Evolutionary conservation across 2,888 invertebrate genomes (phyloP).

Genomic region (Cheilosia soror): DNA sequence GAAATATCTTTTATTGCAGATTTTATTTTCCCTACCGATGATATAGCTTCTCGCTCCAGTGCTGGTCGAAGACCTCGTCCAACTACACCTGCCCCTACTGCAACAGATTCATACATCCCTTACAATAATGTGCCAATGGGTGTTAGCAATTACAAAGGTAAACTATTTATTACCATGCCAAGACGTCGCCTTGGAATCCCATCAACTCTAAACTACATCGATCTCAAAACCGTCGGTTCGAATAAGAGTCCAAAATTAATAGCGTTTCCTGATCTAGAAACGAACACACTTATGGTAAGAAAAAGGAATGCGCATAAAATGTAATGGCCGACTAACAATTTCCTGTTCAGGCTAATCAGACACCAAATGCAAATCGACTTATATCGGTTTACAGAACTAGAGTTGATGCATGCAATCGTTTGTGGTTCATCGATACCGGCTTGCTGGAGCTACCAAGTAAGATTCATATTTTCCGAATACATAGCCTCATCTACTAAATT

Average conservation of each 20-base stretch:
- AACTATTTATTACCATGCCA: slow-evolving; percentile 89
- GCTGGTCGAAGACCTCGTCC: background rate
- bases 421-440: slow-evolving; percentile 93
- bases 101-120: slow-evolving; percentile 78
- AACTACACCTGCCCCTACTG: slow-evolving; percentile 2
- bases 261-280: slow-evolving; percentile 81
- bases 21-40: slow-evolving; percentile 56
- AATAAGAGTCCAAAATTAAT: slow-evolving; percentile 80
- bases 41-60: background rate
- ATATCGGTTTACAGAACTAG: slow-evolving; percentile 89
- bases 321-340: slow-evolving; percentile 3
- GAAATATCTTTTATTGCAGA: slow-evolving; percentile 1
- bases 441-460: slow-evolving; percentile 85
- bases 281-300: slow-evolving; percentile 80
- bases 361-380: slow-evolving; percentile 80
- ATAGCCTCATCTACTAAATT: background rate
- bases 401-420: slow-evolving; percentile 88
- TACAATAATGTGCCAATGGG: slow-evolving; percentile 83
- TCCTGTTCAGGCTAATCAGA: slow-evolving; percentile 48
- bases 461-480: background rate
- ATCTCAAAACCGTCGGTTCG: slow-evolving; percentile 80
- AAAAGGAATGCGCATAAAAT: background rate
- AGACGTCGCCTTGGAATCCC: slow-evolving; percentile 88
- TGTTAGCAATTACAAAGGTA: slow-evolving; percentile 82
- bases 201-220: slow-evolving; percentile 85